phyloP scores from a whole-genome alignment of 1,140 invertebrate genomes.

The Ladona fulva region DNA sequence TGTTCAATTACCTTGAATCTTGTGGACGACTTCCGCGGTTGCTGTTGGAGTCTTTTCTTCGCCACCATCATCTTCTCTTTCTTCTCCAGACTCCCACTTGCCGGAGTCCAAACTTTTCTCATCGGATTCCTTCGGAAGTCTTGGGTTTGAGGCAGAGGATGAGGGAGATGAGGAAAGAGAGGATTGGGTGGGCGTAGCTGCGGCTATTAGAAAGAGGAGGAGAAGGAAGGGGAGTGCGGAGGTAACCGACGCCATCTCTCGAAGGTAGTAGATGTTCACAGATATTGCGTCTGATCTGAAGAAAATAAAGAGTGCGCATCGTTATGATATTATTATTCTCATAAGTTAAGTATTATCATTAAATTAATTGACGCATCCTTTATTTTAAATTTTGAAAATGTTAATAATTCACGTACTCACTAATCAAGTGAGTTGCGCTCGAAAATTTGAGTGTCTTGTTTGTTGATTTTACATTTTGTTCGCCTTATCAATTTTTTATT shows the following conservation, averaged over 20 bases:
- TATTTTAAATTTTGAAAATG: no score
- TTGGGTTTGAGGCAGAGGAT: background rate
- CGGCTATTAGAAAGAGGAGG: background rate
- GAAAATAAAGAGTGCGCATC: no score
- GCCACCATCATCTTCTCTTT: background rate
- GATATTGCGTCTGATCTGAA: no score
- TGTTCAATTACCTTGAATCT: background rate
- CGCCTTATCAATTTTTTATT: no score
- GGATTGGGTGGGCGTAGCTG: background rate
- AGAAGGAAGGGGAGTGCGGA: background rate
- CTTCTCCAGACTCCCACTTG: background rate
- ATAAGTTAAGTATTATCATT: no score
- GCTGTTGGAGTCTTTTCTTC: background rate
- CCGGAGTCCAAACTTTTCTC: background rate
- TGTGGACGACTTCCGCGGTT: background rate
- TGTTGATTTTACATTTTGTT: no score
- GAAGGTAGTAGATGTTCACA: no score
- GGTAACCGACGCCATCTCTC: background rate
- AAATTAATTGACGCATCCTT: no score
- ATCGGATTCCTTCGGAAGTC: background rate
- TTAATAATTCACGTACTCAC: no score
- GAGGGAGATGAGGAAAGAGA: background rate
- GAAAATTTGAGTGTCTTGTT: no score
- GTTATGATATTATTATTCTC: no score
- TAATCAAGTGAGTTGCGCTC: no score